Evolutionary conservation across 2,797 vertebrate genomes (phyloP).

Genomic region (Eupleurogrammus muticus): DNA sequence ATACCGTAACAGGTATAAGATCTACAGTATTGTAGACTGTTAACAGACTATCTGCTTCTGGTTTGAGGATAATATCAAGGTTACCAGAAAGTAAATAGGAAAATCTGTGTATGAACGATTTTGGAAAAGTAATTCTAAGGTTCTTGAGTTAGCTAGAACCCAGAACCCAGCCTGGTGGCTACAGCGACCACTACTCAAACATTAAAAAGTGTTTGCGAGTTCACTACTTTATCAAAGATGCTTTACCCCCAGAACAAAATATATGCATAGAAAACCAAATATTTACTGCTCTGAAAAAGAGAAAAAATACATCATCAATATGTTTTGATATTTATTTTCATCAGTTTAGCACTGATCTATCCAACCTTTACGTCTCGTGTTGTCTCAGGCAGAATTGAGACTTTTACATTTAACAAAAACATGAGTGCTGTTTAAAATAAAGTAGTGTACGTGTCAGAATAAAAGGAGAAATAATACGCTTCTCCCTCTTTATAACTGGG

Average conservation of each 20-base stretch:
- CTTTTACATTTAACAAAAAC: neutral
- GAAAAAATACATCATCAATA: neutral
- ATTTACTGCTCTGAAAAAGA: neutral
- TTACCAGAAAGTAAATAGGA: neutral
- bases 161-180: neutral
- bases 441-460: neutral
- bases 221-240: neutral
- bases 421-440: neutral
- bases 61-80: neutral
- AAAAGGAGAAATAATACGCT: neutral
- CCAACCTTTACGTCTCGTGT: neutral
- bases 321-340: neutral
- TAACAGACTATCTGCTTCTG: neutral
- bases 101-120: neutral
- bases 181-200: neutral
- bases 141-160: neutral
- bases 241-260: neutral
- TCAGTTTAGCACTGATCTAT: neutral
- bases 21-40: neutral
- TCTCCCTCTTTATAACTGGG: slow-evolving; percentile 9
- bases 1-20: neutral
- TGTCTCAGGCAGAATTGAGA: neutral
- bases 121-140: neutral
- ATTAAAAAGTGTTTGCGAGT: neutral
- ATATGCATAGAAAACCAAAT: slow-evolving; percentile 8